Evolutionary conservation across 2,113 vertebrate genomes (phyloP), one percentile per base, ranked within the genome.

Genomic region (Elephantulus edwardii): DNA sequence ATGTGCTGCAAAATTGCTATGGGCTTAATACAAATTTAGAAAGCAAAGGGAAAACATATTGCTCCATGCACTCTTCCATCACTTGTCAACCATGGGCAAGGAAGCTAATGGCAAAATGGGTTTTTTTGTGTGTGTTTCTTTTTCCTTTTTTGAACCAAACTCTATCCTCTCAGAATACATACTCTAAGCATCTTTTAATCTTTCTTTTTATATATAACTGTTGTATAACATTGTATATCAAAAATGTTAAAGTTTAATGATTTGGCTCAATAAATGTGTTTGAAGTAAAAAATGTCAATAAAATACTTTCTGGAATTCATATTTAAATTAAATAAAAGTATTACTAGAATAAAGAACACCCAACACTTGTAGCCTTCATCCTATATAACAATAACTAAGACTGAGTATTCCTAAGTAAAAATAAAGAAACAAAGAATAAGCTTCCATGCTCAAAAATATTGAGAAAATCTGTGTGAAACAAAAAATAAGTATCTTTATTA

Each of bases 1-100:
- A 93, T 96, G 90, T 95, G 83, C 26, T 94, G 38, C 38, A 92
- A 58, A 86, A 74, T 86, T 96, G 54, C 71, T 94, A 89, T 97
- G 96, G 82, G 92, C 92, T 96, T 95, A 95, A 88, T 94, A 89
- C 83, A 94, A 97, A 95, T 96, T 96, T 94, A 93, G 68, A 96
- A 96, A 96, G 72, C 30, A 74, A 86, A 96, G 97, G 48, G 7
- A 95, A 95, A 95, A 88, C 30, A 92, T 93, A 96, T 93, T 96
- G 60, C 64, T 93, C 26, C 89, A 52, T 42, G 83, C 83, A 86
- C 94, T 94, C 17, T 76, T 92, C 56, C 71, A 82, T 91, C 92
- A 80, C 85, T 75, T 92, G 74, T 93, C 96, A 95, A 94, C 82
- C 66, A 56, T n/a, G 56, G 84, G 84, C 33, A 94, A 88, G 91